Percentiles rank a stretch among this genome's conserved stretches.
phyloP scores from a whole-genome alignment of 2,888 invertebrate species.

The Phania funesta region DNA sequence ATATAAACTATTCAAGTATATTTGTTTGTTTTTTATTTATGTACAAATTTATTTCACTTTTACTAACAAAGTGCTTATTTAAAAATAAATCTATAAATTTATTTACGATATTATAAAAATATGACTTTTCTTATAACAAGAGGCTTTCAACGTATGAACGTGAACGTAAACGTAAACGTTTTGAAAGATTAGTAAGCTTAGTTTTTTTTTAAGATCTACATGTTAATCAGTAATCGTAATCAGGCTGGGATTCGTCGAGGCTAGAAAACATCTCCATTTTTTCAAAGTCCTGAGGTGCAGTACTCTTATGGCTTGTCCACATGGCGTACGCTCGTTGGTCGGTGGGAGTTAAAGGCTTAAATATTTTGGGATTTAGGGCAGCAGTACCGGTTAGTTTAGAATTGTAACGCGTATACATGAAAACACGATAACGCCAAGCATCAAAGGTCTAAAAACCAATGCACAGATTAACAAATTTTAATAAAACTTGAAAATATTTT shows the following conservation, averaged over 20 bases:
- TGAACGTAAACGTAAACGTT: conserved; percentile 26
- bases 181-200: conserved; percentile 39
- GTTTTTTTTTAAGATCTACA: conserved; percentile 34
- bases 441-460: conserved; percentile 72
- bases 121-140: conserved; percentile 58
- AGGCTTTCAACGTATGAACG: conserved; percentile 26
- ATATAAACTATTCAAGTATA: conserved; percentile 28
- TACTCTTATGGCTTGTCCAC: conserved; percentile 77
- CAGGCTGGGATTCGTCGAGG: conserved; percentile 74
- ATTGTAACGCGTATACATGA: conserved; percentile 78
- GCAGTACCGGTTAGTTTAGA: conserved; percentile 76
- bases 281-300: conserved; percentile 74
- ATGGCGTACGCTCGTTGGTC: conserved; percentile 77
- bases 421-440: conserved; percentile 77
- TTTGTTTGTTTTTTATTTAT: conserved; percentile 29
- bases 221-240: conserved; percentile 72
- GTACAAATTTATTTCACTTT: conserved; percentile 50
- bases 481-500: no score
- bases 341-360: conserved; percentile 76
- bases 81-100: conserved; percentile 30
- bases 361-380: conserved; percentile 76
- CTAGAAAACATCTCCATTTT: conserved; percentile 76
- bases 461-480: conserved; percentile 3
- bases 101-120: conserved; percentile 54
- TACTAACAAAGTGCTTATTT: conserved; percentile 36